Evolutionary conservation across 2,797 vertebrate genomes (phyloP), one percentile per base, ranked within the genome.

Genomic region (Podarcis siculus): DNA sequence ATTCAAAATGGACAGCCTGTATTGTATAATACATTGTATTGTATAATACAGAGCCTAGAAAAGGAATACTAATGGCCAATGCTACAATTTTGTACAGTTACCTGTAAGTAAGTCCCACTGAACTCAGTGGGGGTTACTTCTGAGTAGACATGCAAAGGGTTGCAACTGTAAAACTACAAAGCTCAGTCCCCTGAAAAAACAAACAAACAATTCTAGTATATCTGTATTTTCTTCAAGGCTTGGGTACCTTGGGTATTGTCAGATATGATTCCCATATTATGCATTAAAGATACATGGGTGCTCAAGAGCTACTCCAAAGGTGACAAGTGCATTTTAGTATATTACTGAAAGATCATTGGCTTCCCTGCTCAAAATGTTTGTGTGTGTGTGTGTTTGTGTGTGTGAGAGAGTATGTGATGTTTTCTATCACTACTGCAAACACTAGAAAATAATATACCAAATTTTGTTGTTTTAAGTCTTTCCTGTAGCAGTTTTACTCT

Each of bases 371-470:
- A 35, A 75, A 73, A 7, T 49, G 1, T 49, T 2, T 49, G 45
- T 49, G 45, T 49, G 49, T 49, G 49, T 45, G 45, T 49, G 45
- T 49, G 45, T 49, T 10, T 49, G 45, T 49, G 45, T 55, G 49
- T 91, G 49, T 71, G 39, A 39, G 39, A 39, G 39, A 39, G 39
- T 6, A 6, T 55, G 87, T 76, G 85, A 10, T 37, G 5, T 37
- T 77, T 49, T 90, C 39, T 10, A 75, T 27, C 61, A 90, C 72
- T 92, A 79, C 37, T 4, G 85, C 73, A 10, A 58, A 86, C 55
- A 64, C 42, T 71, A 89, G 3, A 91, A 83, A 87, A 79, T 42
- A 90, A 88, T 87, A 39, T 0, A 87, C 3, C 55, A 88, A 73
- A 77, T 72, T 77, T 30, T 15, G 15, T 67, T 69, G 79, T 88